These are phyloP conservation scores for Lethenteron camtschaticum DNA, from an alignment of 2,113 vertebrate genomes.

Conservation along the genomic window DNA sequence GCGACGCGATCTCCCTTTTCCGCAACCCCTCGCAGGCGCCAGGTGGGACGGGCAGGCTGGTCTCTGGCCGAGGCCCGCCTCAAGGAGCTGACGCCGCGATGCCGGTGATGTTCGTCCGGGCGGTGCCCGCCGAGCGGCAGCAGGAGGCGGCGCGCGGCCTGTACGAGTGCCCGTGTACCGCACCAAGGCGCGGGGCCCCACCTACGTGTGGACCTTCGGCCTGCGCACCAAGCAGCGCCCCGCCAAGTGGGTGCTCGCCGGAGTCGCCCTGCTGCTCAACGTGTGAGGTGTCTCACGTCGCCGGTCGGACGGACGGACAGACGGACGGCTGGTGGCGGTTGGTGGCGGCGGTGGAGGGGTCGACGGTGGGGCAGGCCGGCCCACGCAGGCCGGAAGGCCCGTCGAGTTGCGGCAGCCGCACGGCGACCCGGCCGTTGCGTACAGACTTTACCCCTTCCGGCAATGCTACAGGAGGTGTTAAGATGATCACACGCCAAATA, in stretches of 20 bases:
- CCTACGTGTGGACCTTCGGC: conserved; percentile 80
- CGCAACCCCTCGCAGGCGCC: too few relatives aligned
- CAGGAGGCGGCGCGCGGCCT: conserved; percentile 21
- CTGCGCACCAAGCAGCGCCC: conserved; percentile 64
- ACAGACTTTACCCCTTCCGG: too few relatives aligned
- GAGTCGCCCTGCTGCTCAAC: conserved; percentile 66
- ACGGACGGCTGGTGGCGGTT: too few relatives aligned
- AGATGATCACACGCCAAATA: too few relatives aligned
- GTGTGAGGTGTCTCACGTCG: conserved; percentile 16
- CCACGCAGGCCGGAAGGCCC: too few relatives aligned
- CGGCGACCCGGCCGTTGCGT: too few relatives aligned
- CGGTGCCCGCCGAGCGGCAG: conserved; percentile 48
- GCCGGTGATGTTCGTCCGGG: conserved; percentile 63
- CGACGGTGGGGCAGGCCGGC: too few relatives aligned
- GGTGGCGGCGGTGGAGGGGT: too few relatives aligned
- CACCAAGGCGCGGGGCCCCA: conserved; percentile 58
- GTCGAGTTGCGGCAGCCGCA: too few relatives aligned
- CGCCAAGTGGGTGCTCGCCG: conserved; percentile 71
- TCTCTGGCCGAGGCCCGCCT: conserved; percentile 42
- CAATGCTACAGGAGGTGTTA: too few relatives aligned
- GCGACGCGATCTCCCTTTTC: too few relatives aligned
- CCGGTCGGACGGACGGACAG: too few relatives aligned
- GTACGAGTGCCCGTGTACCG: conserved; percentile 67
- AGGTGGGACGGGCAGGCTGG: conserved; percentile 24
- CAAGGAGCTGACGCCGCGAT: conserved; percentile 58